Conservation (phyloP, 2,888 invertebrate species). For the Brenthis ino region DNA sequence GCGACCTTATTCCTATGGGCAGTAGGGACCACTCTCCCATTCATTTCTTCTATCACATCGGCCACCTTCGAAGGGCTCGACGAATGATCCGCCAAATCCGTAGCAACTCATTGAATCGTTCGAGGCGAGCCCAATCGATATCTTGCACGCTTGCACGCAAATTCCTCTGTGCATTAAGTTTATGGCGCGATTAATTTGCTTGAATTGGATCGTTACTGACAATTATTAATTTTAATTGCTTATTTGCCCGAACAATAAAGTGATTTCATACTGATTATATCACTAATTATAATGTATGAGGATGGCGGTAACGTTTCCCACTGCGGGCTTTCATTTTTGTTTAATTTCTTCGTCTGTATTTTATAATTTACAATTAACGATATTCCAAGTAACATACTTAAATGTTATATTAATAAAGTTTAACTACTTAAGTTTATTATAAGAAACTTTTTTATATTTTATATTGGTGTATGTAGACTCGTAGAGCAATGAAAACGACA, state of each 20-base stretch:
- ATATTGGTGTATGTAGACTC: no score
- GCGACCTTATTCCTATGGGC: not conserved
- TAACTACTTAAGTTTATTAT: no score
- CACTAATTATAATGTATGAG: not conserved
- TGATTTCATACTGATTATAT: conserved; percentile 1
- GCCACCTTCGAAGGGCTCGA: conserved; percentile 27
- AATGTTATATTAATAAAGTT: no score
- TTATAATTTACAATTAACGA: no score
- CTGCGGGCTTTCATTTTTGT: no score
- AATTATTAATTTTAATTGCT: conserved; percentile 19
- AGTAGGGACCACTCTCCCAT: not conserved
- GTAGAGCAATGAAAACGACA: no score
- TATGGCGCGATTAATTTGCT: conserved; percentile 22
- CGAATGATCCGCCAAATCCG: conserved; percentile 41
- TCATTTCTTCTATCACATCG: no score
- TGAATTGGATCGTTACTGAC: conserved; percentile 4
- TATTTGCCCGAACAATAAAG: conserved; percentile 13
- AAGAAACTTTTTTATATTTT: no score
- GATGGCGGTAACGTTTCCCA: not conserved
- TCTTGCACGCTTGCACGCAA: conserved; percentile 6
- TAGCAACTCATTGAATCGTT: conserved; percentile 46
- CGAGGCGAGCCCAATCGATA: conserved; percentile 38
- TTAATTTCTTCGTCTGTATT: no score
- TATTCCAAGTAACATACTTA: no score
- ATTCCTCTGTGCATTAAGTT: conserved; percentile 11